Evolutionary conservation across 2,113 vertebrate genomes (phyloP).

Genomic region (Oreochromis niloticus): DNA sequence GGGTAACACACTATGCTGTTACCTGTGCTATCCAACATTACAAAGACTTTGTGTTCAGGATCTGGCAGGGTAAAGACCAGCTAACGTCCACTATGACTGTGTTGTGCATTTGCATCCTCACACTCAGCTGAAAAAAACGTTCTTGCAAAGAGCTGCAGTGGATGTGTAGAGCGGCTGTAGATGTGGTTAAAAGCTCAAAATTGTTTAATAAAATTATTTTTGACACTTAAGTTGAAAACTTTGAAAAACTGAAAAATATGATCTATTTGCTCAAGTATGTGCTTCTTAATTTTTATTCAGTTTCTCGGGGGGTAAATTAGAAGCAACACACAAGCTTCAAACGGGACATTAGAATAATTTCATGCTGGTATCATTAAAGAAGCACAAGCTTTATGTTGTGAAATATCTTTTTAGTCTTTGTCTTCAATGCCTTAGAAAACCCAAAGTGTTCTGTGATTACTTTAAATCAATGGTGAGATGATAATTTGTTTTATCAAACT

Average conservation of each 20-base stretch:
- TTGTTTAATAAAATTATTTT: rapidly evolving
- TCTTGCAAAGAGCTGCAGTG: neutral
- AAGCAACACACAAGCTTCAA: neutral
- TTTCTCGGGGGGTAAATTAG: neutral
- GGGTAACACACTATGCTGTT: neutral
- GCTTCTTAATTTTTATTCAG: neutral
- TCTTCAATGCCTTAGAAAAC: neutral
- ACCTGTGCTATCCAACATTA: neutral
- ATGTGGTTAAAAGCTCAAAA: neutral
- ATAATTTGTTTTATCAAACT: neutral
- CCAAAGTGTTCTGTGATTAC: neutral
- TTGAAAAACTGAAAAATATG: neutral
- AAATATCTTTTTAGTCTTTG: neutral
- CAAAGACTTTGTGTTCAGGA: neutral
- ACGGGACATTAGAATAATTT: neutral
- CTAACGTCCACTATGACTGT: neutral
- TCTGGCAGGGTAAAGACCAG: neutral
- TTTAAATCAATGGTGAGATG: neutral
- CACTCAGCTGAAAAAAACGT: neutral
- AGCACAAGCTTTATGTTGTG: too few species aligned
- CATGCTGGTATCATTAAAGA: neutral
- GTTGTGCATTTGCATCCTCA: neutral
- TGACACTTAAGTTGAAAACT: neutral
- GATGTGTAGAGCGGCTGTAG: neutral
- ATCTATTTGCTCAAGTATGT: neutral